Percentiles rank a stretch among this genome's conserved stretches.
Conservation (phyloP, 92 coral and sea anemone species). For the Pocillopora meandrina region DNA sequence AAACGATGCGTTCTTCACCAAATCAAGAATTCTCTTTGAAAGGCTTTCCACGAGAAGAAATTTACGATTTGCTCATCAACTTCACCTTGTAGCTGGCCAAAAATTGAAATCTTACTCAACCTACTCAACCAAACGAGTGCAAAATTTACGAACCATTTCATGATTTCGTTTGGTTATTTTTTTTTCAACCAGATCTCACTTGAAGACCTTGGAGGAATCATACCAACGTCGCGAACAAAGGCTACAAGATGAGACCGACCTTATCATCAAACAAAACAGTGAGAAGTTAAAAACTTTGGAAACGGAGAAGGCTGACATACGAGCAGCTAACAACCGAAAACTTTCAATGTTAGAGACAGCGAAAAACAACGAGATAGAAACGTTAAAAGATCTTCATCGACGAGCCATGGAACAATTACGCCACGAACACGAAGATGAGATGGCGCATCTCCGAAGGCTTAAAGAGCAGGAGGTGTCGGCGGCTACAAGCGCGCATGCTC, state of each 20-base stretch:
- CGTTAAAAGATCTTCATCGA: conserved; percentile 91
- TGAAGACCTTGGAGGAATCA: conserved; percentile 89
- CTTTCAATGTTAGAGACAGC: conserved; percentile 66
- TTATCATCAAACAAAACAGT: conserved; percentile 73
- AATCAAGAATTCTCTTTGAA: too few species aligned
- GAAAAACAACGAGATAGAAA: conserved; percentile 72
- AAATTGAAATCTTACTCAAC: too few species aligned
- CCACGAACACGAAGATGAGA: conserved; percentile 78
- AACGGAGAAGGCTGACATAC: conserved; percentile 79
- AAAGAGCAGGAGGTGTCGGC: conserved; percentile 93
- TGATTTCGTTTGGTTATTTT: background rate
- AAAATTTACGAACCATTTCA: too few species aligned
- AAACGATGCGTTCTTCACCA: too few species aligned
- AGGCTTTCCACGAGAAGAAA: too few species aligned
- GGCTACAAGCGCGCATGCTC: conserved; percentile 90
- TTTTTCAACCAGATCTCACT: conserved; percentile 64
- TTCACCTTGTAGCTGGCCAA: too few species aligned
- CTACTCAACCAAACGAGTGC: too few species aligned
- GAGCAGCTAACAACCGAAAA: conserved; percentile 66
- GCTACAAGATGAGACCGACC: conserved; percentile 88
- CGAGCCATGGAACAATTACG: conserved; percentile 80
- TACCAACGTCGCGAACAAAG: conserved; percentile 92
- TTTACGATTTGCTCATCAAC: too few species aligned
- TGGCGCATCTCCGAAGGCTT: conserved; percentile 75
- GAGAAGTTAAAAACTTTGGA: conserved; percentile 78